Percentiles rank a stretch among this genome's conserved stretches.
Conservation (phyloP, 2,797 vertebrate genomes). For the Oceanodroma leucorhoa region DNA sequence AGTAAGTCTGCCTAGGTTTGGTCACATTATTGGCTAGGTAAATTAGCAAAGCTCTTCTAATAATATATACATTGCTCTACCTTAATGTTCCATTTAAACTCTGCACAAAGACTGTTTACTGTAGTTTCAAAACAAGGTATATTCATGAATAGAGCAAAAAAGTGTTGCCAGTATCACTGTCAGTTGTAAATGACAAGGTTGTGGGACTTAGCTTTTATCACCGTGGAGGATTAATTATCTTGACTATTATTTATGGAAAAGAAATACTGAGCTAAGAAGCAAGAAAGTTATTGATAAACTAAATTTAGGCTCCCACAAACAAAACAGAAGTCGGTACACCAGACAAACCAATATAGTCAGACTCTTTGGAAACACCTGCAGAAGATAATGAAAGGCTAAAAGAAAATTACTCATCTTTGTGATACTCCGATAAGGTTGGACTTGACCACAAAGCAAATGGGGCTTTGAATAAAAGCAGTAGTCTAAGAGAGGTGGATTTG, state of each 20-base stretch:
- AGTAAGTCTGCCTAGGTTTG: neutral
- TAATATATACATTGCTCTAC: neutral
- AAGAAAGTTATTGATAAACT: neutral
- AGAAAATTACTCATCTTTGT: neutral
- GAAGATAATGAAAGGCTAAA: neutral
- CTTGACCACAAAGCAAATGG: neutral
- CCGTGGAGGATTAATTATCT: neutral
- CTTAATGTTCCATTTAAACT: neutral
- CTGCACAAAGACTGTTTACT: neutral
- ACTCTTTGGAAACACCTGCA: neutral
- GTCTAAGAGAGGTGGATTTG: neutral
- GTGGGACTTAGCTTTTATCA: neutral
- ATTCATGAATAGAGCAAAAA: neutral
- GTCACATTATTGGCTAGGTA: neutral
- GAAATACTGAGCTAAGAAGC: neutral
- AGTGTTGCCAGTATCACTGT: accelerated
- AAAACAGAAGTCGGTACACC: neutral
- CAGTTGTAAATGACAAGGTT: neutral
- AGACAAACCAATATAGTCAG: neutral
- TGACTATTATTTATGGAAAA: neutral
- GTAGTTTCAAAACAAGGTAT: neutral
- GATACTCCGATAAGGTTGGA: neutral
- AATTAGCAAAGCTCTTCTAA: neutral
- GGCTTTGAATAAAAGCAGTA: neutral
- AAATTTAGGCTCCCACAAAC: neutral